A percentile compares a stretch with the other conserved stretches of the same genome.
These are phyloP conservation scores for Garrulus glandarius DNA, from an alignment of 2,797 vertebrate genomes.

Conservation along the genomic window DNA sequence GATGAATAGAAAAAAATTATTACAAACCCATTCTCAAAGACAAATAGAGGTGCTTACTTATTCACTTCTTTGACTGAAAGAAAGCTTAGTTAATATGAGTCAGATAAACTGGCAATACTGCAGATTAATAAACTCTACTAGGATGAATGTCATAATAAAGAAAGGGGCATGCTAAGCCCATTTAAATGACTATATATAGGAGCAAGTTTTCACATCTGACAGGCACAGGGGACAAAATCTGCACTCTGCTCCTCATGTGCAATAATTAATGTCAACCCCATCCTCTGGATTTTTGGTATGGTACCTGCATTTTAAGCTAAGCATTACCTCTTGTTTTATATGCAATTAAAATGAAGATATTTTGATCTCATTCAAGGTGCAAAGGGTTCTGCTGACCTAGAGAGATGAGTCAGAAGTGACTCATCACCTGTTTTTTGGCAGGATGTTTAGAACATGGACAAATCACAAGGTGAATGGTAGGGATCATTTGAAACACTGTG, in stretches of 20 bases:
- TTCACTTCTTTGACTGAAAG: neutral
- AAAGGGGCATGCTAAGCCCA: neutral
- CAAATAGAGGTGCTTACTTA: neutral
- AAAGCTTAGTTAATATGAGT: neutral
- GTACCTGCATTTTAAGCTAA: neutral
- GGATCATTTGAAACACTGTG: neutral
- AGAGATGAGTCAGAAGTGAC: conserved; percentile 60
- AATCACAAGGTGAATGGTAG: conserved; percentile 53
- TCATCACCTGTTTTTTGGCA: conserved; percentile 55
- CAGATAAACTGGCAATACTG: neutral
- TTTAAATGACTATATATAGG: neutral
- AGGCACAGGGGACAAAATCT: neutral
- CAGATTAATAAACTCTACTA: neutral
- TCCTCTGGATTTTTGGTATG: neutral
- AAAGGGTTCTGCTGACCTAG: conserved; percentile 46
- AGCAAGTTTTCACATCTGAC: neutral
- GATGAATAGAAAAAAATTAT: neutral
- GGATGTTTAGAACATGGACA: conserved; percentile 30
- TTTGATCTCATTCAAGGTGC: conserved; percentile 48
- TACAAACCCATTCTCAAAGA: neutral
- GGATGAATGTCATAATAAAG: neutral
- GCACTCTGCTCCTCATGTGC: neutral
- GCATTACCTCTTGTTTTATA: neutral
- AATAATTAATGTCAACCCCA: neutral
- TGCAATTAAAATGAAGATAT: conserved; percentile 14